These are phyloP conservation scores for Ectropis crepuscularia DNA, from an alignment of 2,888 invertebrate species.

Conservation along the genomic window DNA sequence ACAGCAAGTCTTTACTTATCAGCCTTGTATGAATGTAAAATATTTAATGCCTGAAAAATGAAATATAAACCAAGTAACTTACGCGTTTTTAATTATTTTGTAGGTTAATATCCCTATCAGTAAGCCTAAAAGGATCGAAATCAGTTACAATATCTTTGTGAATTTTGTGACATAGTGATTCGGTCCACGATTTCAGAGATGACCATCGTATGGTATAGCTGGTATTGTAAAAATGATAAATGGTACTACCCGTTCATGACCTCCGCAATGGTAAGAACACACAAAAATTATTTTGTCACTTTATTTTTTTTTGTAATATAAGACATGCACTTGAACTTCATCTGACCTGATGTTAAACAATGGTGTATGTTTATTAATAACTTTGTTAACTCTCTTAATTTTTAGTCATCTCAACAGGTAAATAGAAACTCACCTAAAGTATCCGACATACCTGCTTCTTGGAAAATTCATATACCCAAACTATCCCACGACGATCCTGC, in stretches of 20 bases:
- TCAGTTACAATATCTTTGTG: too few species aligned
- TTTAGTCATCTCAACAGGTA: slow-evolving; percentile 27
- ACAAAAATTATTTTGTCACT: too few species aligned
- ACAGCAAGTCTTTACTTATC: slow-evolving; percentile 62
- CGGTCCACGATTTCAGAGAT: too few species aligned
- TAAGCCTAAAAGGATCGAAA: background rate
- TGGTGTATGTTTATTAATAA: too few species aligned
- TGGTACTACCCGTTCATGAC: too few species aligned
- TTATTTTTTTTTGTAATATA: too few species aligned
- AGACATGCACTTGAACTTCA: too few species aligned
- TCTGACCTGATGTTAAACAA: too few species aligned
- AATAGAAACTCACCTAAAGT: slow-evolving; percentile 25
- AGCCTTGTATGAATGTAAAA: slow-evolving; percentile 74
- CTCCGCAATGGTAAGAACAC: too few species aligned
- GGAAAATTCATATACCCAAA: slow-evolving; percentile 49
- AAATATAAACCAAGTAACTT: slow-evolving; percentile 68
- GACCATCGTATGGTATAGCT: too few species aligned
- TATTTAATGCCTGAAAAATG: slow-evolving; percentile 70
- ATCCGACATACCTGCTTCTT: slow-evolving; percentile 40
- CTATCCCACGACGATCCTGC: slow-evolving; percentile 49
- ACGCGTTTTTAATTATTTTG: slow-evolving; percentile 44
- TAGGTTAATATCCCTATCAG: slow-evolving; percentile 18
- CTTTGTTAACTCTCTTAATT: background rate
- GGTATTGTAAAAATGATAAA: too few species aligned
- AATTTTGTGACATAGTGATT: too few species aligned